These are phyloP conservation scores for Drosophila limbata DNA, from an alignment of 2,888 invertebrate species.

Conservation along the genomic window DNA sequence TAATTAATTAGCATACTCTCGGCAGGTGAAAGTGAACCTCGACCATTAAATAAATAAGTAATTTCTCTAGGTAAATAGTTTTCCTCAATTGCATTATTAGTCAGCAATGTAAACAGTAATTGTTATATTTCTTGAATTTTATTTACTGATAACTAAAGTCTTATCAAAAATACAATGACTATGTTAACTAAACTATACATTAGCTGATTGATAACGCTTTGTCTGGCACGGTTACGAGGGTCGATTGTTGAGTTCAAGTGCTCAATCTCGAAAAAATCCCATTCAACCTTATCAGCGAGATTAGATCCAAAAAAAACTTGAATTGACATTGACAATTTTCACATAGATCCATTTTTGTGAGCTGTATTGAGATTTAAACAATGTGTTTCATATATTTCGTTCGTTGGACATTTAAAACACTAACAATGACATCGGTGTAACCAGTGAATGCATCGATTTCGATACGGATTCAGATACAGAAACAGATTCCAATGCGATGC, in stretches of 20 bases:
- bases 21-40: slow-evolving; percentile 5
- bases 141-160: not conserved
- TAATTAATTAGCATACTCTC: slow-evolving; percentile 4
- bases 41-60: slow-evolving; percentile 14
- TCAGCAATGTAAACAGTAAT: not conserved
- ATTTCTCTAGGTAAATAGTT: not conserved
- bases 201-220: slow-evolving; percentile 7
- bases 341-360: slow-evolving; percentile 5
- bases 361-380: slow-evolving; percentile 6
- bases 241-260: not conserved
- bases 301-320: not conserved
- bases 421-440: slow-evolving; percentile 8
- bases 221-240: not conserved
- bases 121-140: slow-evolving; percentile 1
- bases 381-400: slow-evolving; percentile 23
- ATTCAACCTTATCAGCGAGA: not conserved
- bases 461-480: not conserved
- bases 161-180: slow-evolving; percentile 7
- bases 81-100: not conserved
- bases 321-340: slow-evolving; percentile 22
- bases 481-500: slow-evolving; percentile 33
- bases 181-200: slow-evolving; percentile 1
- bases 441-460: slow-evolving; percentile 10
- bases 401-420: slow-evolving; percentile 11
- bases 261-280: not conserved